Percentiles rank a stretch among this genome's conserved stretches.
These are phyloP conservation scores for Pontoporia blainvillei DNA, from an alignment of 2,113 vertebrate genomes.

Conservation along the genomic window DNA sequence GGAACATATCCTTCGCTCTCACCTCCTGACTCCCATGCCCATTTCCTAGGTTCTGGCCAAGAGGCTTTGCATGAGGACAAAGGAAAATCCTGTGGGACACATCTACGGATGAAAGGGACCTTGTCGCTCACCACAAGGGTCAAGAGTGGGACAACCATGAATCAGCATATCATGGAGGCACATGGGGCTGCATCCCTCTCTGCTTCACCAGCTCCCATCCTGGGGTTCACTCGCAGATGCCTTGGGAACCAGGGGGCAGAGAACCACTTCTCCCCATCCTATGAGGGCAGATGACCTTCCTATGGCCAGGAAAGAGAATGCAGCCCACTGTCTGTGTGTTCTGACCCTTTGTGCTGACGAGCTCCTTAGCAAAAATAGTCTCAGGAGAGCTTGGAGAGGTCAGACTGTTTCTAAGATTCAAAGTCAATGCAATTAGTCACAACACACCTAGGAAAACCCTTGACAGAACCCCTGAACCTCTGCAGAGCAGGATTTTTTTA, in stretches of 20 bases:
- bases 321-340: not conserved
- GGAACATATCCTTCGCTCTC: not conserved
- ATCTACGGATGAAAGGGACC: not conserved
- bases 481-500: not conserved
- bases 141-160: not conserved
- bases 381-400: not conserved
- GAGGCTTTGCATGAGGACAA: not conserved
- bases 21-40: not conserved
- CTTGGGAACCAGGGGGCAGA: not conserved
- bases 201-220: not conserved
- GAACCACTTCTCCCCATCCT: not conserved
- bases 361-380: not conserved
- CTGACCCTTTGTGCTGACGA: not conserved
- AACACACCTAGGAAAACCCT: not conserved
- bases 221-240: not conserved
- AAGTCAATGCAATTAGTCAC: not conserved
- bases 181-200: too few relatives aligned
- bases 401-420: not conserved
- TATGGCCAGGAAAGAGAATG: not conserved
- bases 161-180: fast-evolving
- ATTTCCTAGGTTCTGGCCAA: not conserved
- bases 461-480: not conserved
- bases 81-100: not conserved
- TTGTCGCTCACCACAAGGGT: not conserved
- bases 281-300: not conserved